Evolutionary conservation across 1,140 invertebrate genomes (phyloP), one percentile per base, ranked within the genome.

Genomic region (Thaumatotibia leucotreta): DNA sequence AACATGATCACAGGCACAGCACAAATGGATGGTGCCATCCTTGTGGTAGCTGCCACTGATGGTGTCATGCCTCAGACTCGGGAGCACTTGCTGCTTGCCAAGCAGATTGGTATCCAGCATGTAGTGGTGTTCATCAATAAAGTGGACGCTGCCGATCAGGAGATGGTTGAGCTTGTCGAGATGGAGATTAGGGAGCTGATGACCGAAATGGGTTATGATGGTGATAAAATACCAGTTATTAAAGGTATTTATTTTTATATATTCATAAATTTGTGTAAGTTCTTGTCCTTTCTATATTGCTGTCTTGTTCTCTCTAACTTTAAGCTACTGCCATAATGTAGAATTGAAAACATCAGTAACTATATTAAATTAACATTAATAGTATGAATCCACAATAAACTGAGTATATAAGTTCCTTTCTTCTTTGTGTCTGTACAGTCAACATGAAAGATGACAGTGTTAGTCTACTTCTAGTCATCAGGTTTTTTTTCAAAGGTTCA

Each of bases 1-100:
- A 99, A 99, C 87, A 99, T 99, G 99, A 99, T 99, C 49, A 99
- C 97, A 32, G 99, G 99, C 49, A 97, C 99, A 14, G 95, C 97
- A 2, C 98, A 99, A 89, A 99, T 99, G 98, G 99, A 99, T 91
- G 99, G 98, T 54, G 98, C 98, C 45, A 99, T 99, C 76, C 91
- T 99, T 17, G 99, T 99, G 4, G 98, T 99, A 0, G 99, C 99
- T 45, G 99, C 99, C 1, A 99, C 99, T 49, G 99, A 99, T 89
- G 99, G 99, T 71, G 96, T 97, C 29, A 99, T 99, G 99, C 99
- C 99, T 4, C 99, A 99, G 91, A 99, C 99, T 0, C 93, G 96
- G 74, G 99, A 99, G 84, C 99, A 99, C 94, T 94, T 99, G 74
- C 80, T 99, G n/a, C 93, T 99, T 49, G 98, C 99, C 1, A 99